Base-by-base conservation (phyloP, 2,797 vertebrate genomes). In the Mormyrops attenuatus region DNA sequence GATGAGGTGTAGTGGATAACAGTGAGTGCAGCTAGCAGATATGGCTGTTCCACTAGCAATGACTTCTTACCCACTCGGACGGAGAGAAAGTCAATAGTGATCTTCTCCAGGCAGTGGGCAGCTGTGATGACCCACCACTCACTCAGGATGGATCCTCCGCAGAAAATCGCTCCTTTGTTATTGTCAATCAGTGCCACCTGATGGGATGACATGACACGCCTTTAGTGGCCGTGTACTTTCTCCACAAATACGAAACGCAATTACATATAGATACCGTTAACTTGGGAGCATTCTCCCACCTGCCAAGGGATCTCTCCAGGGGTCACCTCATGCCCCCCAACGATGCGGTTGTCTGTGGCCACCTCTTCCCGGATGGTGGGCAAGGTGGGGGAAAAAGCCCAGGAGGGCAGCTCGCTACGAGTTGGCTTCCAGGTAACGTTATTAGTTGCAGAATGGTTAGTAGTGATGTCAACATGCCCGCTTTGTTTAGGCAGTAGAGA, bases 301-400 rank as follows among this genome's bases (percentile, higher is more conserved):
- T 99, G 98, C 98, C 98, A 99, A 0, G 98, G 98, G 90, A 99
- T 97, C 93, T 98, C 96, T 66, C 98, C 98, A 86, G 92, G 96
- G 87, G 9, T 89, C 92, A 96, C 97, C 1, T 96, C 94, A 0
- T 94, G 34, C 0, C 98, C 98, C 50, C 97, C 98, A 0, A 99
- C 97, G 0, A 99, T 95, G 11, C 96, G 95, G 0, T 89, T 88
- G 2, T 93, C 82, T 0, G 8, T 52, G 11, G 94, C 91, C 0
- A 69, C 2, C 22, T 91, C 0, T 0, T 11, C 88, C 11, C 0
- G 89, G 91, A 94, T 30, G 11, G 90, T 91, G 86, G 93, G 90
- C 0, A 92, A 22, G 0, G 90, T 93, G 7, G 95, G 89, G 63
- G 8, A 92, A 88, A 93, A 93, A 3, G 89, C 90, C 2, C 90